Conservation (phyloP, 2,113 vertebrate genomes). For the Sus scrofa region DNA sequence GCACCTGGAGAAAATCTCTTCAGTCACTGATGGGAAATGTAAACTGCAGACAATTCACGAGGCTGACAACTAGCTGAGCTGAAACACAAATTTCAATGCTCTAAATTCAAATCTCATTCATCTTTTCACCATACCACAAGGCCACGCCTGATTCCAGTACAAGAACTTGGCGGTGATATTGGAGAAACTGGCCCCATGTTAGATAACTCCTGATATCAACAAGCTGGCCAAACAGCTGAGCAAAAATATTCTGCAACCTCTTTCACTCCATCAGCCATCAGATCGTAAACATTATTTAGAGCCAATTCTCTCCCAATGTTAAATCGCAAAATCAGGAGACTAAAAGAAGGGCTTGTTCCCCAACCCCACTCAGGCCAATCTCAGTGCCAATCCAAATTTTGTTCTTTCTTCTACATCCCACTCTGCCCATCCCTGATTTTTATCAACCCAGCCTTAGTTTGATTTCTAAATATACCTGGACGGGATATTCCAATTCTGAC, state of each 20-base stretch:
- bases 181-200: not conserved
- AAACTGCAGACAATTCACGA: slow-evolving; percentile 1
- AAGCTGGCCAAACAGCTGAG: not conserved
- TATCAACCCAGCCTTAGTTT: not conserved
- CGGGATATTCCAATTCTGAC: not conserved
- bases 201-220: not conserved
- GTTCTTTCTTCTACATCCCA: not conserved
- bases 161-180: not conserved
- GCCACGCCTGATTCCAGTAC: not conserved
- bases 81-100: not conserved
- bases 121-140: not conserved
- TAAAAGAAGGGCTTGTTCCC: not conserved
- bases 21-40: not conserved
- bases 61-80: not conserved
- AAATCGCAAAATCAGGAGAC: not conserved
- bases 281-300: not conserved
- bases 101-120: not conserved
- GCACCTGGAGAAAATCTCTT: slow-evolving; percentile 44
- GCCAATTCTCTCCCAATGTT: not conserved
- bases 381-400: not conserved
- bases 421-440: not conserved
- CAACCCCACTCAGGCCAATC: not conserved
- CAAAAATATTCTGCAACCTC: not conserved
- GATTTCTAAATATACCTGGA: not conserved
- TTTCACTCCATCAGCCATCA: not conserved